Evolutionary conservation across 2,113 vertebrate species (phyloP).

Genomic region (Scatophagus argus): DNA sequence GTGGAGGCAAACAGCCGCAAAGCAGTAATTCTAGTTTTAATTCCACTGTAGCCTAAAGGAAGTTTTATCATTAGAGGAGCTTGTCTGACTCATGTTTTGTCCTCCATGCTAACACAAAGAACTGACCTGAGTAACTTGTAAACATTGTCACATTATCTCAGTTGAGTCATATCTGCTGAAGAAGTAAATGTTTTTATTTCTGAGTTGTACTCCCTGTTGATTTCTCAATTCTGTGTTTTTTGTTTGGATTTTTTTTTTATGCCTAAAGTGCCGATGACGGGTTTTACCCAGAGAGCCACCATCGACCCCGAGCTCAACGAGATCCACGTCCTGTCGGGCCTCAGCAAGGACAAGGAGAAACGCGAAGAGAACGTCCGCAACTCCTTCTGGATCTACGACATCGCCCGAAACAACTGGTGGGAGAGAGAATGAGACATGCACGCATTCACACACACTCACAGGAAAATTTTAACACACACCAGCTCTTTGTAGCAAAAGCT

Average conservation of each 20-base stretch:
- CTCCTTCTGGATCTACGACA: slow-evolving; percentile 99
- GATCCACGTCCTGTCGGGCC: slow-evolving; percentile 97
- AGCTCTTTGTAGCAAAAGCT: slow-evolving; percentile 25
- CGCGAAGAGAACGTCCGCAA: slow-evolving; percentile 98
- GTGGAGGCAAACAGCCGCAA: no score
- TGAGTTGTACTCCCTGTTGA: neutral
- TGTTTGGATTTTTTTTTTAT: no score
- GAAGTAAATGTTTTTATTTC: neutral
- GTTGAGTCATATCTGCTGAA: neutral
- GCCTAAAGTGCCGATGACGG: slow-evolving; percentile 95
- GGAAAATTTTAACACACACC: slow-evolving; percentile 39
- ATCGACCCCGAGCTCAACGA: slow-evolving; percentile 98
- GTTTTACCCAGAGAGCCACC: slow-evolving; percentile 98
- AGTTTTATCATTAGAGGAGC: neutral
- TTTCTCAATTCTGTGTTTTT: neutral
- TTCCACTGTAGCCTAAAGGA: neutral
- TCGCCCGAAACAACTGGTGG: slow-evolving; percentile 98
- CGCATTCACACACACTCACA: neutral
- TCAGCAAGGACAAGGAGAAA: slow-evolving; percentile 99
- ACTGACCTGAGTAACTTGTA: neutral
- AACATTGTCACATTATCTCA: neutral
- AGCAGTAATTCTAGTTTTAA: no score
- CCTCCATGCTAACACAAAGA: neutral
- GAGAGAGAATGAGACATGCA: neutral
- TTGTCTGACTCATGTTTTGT: neutral